These are phyloP conservation scores for Zoroaster sp. DNA, from an alignment of 53 echinoderm and acorn worm genomes.

Conservation along the genomic window DNA sequence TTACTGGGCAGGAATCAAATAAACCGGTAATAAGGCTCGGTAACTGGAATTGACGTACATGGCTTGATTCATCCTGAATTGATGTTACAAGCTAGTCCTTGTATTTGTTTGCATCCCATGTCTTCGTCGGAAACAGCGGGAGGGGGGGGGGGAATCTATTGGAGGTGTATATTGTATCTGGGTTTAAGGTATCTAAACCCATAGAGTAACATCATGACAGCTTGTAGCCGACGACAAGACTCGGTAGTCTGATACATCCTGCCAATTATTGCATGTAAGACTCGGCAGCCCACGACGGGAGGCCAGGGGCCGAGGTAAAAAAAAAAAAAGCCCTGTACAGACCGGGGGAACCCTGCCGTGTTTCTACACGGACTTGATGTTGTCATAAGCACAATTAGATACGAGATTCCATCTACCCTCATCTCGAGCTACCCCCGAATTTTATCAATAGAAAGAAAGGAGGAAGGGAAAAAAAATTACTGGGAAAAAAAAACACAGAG, in stretches of 20 bases:
- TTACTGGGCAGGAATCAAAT: too few relatives aligned
- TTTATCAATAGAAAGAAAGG: not conserved
- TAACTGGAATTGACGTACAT: too few relatives aligned
- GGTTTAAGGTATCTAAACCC: constrained; percentile 19
- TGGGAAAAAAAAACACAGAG: not conserved
- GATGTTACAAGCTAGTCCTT: too few relatives aligned
- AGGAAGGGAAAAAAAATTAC: not conserved
- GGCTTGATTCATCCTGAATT: too few relatives aligned
- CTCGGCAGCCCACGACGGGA: constrained; percentile 37
- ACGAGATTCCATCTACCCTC: constrained; percentile 24
- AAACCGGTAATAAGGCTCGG: too few relatives aligned
- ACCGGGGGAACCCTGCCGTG: constrained; percentile 38
- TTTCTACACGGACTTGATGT: constrained; percentile 31
- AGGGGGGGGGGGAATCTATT: too few relatives aligned
- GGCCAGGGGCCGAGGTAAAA: constrained; percentile 11
- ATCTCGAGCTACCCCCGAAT: not conserved
- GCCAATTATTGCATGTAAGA: constrained; percentile 58
- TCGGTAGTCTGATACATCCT: constrained; percentile 52
- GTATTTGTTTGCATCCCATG: too few relatives aligned
- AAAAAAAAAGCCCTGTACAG: not conserved
- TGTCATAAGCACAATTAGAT: constrained; percentile 54
- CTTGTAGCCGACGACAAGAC: constrained; percentile 43
- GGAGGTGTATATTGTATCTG: not conserved
- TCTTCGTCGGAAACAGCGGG: too few relatives aligned
- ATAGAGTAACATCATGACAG: constrained; percentile 24